These are phyloP conservation scores for Ctenopoma kingsleyae DNA, from an alignment of 2,797 vertebrate genomes.

Conservation along the genomic window DNA sequence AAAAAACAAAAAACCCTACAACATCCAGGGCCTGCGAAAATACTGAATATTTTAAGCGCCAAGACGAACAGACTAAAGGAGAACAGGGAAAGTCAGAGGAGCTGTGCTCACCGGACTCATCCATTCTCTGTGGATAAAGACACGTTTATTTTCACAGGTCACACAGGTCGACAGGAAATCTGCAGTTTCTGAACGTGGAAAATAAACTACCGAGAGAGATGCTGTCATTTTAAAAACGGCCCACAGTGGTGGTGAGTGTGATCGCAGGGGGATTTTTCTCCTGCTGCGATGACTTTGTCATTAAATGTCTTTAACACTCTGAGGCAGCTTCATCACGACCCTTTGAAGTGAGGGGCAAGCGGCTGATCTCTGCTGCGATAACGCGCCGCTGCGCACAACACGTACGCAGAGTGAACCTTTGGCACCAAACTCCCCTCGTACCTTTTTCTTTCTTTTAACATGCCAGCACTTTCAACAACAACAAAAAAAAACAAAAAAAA, in stretches of 20 bases:
- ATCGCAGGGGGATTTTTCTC: conserved; percentile 23
- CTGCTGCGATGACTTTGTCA: conserved; percentile 17
- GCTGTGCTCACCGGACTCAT: conserved; percentile 1
- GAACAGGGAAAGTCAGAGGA: conserved; percentile 48
- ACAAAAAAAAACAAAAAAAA: no score
- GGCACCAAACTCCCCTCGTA: neutral
- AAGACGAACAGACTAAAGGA: conserved; percentile 54
- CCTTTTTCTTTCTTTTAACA: no score
- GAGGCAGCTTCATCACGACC: neutral
- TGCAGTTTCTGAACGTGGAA: neutral
- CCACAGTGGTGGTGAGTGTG: neutral
- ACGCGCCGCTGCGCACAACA: neutral
- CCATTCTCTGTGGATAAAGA: conserved; percentile 17
- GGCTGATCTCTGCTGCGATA: neutral
- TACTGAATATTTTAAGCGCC: conserved; percentile 83
- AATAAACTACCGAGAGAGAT: conserved; percentile 1
- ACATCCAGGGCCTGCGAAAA: conserved; percentile 67
- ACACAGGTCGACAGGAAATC: no score
- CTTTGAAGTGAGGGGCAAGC: neutral
- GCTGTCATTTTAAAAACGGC: neutral
- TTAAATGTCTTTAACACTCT: conserved; percentile 21
- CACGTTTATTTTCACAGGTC: no score
- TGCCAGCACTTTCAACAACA: neutral
- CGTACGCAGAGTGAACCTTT: neutral
- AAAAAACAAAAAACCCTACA: conserved; percentile 49